Base-by-base conservation (phyloP, 1,140 invertebrate genomes). In the Tetragonula clypearis region DNA sequence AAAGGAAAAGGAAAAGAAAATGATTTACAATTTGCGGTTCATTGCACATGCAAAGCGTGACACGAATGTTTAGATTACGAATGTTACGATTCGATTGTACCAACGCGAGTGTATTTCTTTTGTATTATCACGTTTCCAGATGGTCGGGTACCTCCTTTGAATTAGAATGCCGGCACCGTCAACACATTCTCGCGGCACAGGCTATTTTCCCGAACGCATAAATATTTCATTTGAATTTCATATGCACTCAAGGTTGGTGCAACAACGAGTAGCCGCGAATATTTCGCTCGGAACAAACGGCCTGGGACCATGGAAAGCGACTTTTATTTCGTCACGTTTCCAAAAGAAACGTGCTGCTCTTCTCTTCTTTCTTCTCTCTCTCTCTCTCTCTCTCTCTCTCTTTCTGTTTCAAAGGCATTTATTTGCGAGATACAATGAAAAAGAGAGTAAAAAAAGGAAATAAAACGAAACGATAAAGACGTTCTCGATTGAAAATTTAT, bases 181-280 rank as follows among this genome's bases (percentile, higher is more conserved):
- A 77, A 77, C 58, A 19, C 35, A 35, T 62, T n/a, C 75, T 23
- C 35, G 58, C 8, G 17, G 21, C 26, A n/a, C 15, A 55, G 17
- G 26, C 30, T 77, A 30, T 62, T 62, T n/a, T 41, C 75, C 26
- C 75, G 30, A 77, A 77, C 75, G 58, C 58, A 62, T 77, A 77
- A 77, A 77, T 77, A 77, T 77, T 77, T 77, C 75, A 77, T 77
- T 56, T n/a, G 56, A 77, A 77, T 77, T 77, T 77, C 75, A 60
- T 35, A 35, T n/a, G n/a, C 56, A n/a, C 19, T 41, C 30, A 35
- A 41, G 56, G 56, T 41, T n/a, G 15, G 56, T 41, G 75, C 15
- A 62, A 77, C 55, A 76, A n/a, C 56, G 75, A 62, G 21, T n/a
- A 17, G 56, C 53, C 53, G 1, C 58, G 58, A 62, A 77, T 60